Evolutionary conservation across 2,888 invertebrate genomes (phyloP).

Genomic region (Lasioglossum zephyrum): DNA sequence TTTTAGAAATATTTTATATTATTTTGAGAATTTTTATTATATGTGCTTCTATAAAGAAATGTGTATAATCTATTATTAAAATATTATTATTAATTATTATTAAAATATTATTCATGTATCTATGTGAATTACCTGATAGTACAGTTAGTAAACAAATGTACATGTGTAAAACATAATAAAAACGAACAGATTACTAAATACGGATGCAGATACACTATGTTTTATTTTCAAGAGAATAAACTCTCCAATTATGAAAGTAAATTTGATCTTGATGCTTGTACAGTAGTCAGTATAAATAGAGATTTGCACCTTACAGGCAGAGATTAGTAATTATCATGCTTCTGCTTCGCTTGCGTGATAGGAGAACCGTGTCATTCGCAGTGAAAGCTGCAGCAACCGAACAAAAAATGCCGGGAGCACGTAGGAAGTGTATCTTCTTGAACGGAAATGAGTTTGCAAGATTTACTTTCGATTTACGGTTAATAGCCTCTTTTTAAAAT

Average conservation of each 20-base stretch:
- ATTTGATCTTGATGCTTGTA: neutral
- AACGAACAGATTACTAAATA: neutral
- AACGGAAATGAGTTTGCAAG: conserved; percentile 8
- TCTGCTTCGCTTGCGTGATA: neutral
- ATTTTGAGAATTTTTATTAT: too few species aligned
- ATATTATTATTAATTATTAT: too few species aligned
- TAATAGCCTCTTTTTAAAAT: neutral
- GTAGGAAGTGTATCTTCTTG: neutral
- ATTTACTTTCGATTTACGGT: conserved; percentile 13
- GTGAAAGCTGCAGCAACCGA: conserved; percentile 2
- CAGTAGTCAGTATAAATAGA: neutral
- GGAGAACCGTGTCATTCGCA: neutral
- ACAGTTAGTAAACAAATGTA: neutral
- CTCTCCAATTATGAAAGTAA: neutral
- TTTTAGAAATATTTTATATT: too few species aligned
- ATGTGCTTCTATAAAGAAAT: too few species aligned
- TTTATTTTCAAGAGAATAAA: neutral
- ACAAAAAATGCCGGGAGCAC: neutral
- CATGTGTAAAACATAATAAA: neutral
- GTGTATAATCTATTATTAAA: too few species aligned
- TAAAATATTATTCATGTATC: neutral
- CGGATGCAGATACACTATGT: too few species aligned
- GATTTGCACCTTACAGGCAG: neutral
- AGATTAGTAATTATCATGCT: neutral
- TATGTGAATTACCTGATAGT: neutral